Evolutionary conservation across 2,797 vertebrate species (phyloP), one percentile per base, ranked within the genome.

Genomic region (Gymnothorax reevesii): DNA sequence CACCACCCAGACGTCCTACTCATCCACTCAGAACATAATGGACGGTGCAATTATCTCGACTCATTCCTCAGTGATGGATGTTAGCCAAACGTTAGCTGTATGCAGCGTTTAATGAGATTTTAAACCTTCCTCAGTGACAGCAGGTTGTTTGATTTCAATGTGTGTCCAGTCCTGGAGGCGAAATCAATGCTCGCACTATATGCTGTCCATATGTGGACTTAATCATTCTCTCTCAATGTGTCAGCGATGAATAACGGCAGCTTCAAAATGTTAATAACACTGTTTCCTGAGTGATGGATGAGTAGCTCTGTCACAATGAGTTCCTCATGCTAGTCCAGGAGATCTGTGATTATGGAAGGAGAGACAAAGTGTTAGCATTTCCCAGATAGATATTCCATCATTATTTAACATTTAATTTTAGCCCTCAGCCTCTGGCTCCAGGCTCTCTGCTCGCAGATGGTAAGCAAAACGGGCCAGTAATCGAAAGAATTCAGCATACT

Each of bases 41-140:
- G 73, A 59, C 79, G 6, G 27, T 33, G 17, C 52, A 15, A 55
- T 73, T 42, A 52, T 80, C 42, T 73, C 85, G 13, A 83, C 55
- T 10, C 60, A 25, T 33, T 27, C 5, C 2, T 27, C 64, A 4
- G 42, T 57, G 62, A 83, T 12, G 33, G 80, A 86, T 83, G 82
- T 83, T 86, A 57, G 73, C 57, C 83, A 73, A 66, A 66, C 27
- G 22, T 71, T 52, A 57, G 55, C 64, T 55, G 62, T 69, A 59
- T 52, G 82, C 9, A 3, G 54, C 42, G 52, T 83, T 86, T 86
- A 83, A 86, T 86, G 85, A 83, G 59, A 66, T 62, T 82, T 62
- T n/a, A 86, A 82, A 86, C 49, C 62, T n/a, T 33, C 5, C 79
- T 49, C 54, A 20, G 4, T 42, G 57, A 83, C 60, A 55, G 60